Percentiles rank a stretch among this genome's conserved stretches.
These are phyloP conservation scores for Heliconius eleuchia DNA, from an alignment of 1,140 invertebrate genomes.

Conservation along the genomic window DNA sequence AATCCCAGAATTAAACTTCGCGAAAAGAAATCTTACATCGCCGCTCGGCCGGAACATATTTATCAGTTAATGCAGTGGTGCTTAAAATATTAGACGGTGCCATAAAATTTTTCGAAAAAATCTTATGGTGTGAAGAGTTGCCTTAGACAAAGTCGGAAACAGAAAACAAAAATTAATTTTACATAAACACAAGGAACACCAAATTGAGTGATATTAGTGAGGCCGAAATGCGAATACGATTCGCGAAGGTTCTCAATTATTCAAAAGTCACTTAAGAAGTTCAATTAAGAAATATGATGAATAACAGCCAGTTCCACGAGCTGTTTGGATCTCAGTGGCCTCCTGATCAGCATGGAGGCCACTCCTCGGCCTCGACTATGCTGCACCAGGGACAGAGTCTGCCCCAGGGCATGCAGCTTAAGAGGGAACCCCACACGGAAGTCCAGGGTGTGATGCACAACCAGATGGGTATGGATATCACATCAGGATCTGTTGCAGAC, in stretches of 20 bases:
- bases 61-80: slow-evolving; percentile 72
- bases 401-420: slow-evolving; percentile 68
- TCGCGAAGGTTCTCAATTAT: slow-evolving; percentile 51
- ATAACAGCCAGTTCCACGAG: slow-evolving; percentile 76
- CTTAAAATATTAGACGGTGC: slow-evolving; percentile 58
- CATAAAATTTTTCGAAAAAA: slow-evolving; percentile 67
- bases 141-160: slow-evolving; percentile 75
- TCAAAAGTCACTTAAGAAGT: slow-evolving; percentile 54
- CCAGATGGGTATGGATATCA: slow-evolving; percentile 73
- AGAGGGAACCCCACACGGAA: slow-evolving; percentile 62
- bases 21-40: slow-evolving; percentile 76
- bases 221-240: slow-evolving; percentile 72
- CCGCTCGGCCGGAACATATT: slow-evolving; percentile 73
- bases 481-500: slow-evolving; percentile 70
- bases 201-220: slow-evolving; percentile 66
- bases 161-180: slow-evolving; percentile 31
- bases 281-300: slow-evolving; percentile 60
- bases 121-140: slow-evolving; percentile 66
- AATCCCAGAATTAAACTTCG: slow-evolving; percentile 78
- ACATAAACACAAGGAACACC: slow-evolving; percentile 48
- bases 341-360: slow-evolving; percentile 75
- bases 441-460: slow-evolving; percentile 62
- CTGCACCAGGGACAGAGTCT: slow-evolving; percentile 63
- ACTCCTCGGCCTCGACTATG: slow-evolving; percentile 74
- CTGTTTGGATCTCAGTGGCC: slow-evolving; percentile 80